Percentiles rank a stretch among this genome's conserved stretches.
phyloP scores from a whole-genome alignment of 2,113 vertebrate genomes.

The Mystacornis crossleyi region DNA sequence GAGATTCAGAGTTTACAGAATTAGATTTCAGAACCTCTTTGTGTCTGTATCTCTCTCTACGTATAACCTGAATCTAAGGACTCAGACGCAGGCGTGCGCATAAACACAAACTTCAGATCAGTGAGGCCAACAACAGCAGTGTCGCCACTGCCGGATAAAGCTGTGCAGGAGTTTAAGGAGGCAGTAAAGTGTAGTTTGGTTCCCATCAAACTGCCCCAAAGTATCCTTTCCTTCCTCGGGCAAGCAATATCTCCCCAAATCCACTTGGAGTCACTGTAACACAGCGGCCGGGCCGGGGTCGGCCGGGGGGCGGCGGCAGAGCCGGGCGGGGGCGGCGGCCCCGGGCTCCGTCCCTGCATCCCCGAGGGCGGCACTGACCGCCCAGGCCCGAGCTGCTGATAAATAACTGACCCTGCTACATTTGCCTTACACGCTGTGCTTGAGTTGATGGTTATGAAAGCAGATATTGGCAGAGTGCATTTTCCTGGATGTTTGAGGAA shows the following conservation, averaged over 20 bases:
- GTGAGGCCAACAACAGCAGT: accelerated
- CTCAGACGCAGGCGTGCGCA: accelerated
- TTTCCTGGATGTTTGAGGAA: not conserved
- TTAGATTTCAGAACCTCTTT: not conserved
- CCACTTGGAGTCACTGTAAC: constrained; percentile 72
- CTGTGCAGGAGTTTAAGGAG: not conserved
- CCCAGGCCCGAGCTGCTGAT: accelerated
- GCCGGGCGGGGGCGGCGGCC: not conserved
- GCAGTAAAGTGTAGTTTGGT: accelerated
- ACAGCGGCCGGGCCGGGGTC: not conserved
- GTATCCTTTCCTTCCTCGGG: accelerated
- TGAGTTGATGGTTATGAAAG: accelerated
- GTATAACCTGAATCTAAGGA: not conserved
- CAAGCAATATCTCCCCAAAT: not conserved
- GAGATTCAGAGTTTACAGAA: not conserved
- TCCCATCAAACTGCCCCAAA: accelerated
- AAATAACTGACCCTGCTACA: accelerated
- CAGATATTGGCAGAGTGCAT: accelerated
- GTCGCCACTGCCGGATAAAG: accelerated
- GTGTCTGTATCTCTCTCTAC: accelerated
- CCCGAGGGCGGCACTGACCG: not conserved
- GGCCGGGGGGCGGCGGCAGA: not conserved
- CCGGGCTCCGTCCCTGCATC: not conserved
- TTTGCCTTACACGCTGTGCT: accelerated
- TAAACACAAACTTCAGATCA: not conserved